Percentiles rank a stretch among this genome's conserved stretches.
Conservation (phyloP, 2,113 vertebrate species). For the Urocitellus parryii region DNA sequence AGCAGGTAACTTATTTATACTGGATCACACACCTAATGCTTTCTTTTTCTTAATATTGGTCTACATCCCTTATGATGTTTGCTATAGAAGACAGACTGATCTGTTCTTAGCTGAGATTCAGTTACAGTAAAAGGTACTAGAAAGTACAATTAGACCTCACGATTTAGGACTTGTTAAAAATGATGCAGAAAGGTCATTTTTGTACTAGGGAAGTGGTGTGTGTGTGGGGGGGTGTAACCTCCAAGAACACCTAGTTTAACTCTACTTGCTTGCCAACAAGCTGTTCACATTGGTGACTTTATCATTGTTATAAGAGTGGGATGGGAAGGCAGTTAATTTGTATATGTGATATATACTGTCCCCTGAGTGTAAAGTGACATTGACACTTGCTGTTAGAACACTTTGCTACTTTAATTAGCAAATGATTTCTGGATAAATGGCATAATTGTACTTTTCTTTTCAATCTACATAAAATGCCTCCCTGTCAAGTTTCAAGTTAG, state of each 20-base stretch:
- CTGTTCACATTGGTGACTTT: background rate
- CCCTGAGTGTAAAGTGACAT: background rate
- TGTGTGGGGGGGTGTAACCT: background rate
- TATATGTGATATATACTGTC: background rate
- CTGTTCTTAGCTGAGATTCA: background rate
- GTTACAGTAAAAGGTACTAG: background rate
- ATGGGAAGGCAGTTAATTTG: background rate
- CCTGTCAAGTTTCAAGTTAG: constrained; percentile 13
- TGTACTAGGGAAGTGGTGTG: background rate
- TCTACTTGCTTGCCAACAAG: background rate
- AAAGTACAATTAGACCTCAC: background rate
- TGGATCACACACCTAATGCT: background rate
- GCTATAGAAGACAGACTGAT: background rate
- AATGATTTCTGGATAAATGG: background rate
- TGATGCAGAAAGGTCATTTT: background rate
- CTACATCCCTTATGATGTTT: background rate
- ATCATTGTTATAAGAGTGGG: background rate
- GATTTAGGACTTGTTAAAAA: constrained; percentile 2
- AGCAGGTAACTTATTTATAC: constrained; percentile 87
- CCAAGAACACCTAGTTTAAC: background rate
- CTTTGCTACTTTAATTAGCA: background rate
- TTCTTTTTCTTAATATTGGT: background rate
- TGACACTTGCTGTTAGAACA: background rate
- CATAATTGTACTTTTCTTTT: background rate
- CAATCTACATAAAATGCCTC: background rate